A percentile compares a stretch with the other conserved stretches of the same genome.
phyloP scores from a whole-genome alignment of 2,888 invertebrate genomes.

The Boloria selene region DNA sequence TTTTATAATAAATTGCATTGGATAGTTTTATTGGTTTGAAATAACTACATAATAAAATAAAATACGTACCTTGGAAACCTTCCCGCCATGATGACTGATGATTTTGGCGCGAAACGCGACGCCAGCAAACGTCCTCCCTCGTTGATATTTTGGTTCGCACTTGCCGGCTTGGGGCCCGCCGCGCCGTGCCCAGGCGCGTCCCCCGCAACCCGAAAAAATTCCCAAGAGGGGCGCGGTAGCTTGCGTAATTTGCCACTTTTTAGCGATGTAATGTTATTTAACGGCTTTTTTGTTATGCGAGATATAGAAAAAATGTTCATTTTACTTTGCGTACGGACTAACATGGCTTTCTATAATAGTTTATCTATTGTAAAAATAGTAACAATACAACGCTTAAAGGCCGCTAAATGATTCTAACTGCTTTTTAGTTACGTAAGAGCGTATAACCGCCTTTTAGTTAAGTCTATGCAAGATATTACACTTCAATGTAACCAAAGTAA shows the following conservation, averaged over 20 bases:
- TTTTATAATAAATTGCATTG: conserved; percentile 4
- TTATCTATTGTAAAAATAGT: conserved; percentile 4
- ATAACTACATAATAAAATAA: conserved; percentile 7
- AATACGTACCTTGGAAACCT: conserved; percentile 7
- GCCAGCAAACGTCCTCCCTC: conserved; percentile 1
- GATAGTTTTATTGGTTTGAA: conserved; percentile 5
- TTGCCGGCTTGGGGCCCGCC: neutral
- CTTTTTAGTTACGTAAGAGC: conserved; percentile 4
- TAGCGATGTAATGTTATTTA: conserved; percentile 3
- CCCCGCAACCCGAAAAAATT: neutral
- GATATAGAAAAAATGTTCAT: conserved; percentile 1
- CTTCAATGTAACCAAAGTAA: conserved; percentile 3
- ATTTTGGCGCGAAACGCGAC: conserved; percentile 4
- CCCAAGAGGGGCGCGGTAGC: conserved; percentile 1
- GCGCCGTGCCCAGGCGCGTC: neutral
- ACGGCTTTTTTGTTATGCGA: conserved; percentile 4
- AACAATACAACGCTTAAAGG: conserved; percentile 1
- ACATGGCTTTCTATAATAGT: conserved; percentile 2
- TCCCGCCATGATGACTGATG: conserved; percentile 3
- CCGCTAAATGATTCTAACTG: conserved; percentile 1
- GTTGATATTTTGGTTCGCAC: conserved; percentile 2
- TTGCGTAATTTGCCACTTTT: conserved; percentile 1
- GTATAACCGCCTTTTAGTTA: neutral
- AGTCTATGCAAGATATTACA: neutral
- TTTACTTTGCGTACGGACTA: conserved; percentile 4